Conservation (phyloP, 1,140 invertebrate species). For the Caerostris extrusa region DNA sequence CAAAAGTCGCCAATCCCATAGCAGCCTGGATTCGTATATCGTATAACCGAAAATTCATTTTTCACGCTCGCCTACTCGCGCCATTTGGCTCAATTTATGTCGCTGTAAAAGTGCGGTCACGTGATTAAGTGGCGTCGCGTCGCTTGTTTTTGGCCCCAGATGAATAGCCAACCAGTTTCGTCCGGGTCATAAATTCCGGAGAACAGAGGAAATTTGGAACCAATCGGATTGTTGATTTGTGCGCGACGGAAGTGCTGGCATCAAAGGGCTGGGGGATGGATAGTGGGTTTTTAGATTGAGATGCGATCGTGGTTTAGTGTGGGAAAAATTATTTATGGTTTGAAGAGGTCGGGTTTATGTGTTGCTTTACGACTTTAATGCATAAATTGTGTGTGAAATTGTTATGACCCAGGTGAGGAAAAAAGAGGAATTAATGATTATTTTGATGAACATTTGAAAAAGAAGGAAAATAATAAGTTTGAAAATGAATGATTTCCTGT, state of each 20-base stretch:
- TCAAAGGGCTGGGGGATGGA: not conserved
- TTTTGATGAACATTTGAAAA: too few species aligned
- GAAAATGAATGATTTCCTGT: too few species aligned
- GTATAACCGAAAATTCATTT: not conserved
- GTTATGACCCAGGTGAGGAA: too few species aligned
- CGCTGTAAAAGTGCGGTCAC: not conserved
- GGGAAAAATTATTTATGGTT: not conserved
- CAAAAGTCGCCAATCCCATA: not conserved
- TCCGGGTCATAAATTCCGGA: not conserved
- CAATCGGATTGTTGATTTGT: constrained; percentile 19
- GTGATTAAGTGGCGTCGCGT: not conserved
- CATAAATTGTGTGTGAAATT: too few species aligned
- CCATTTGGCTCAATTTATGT: constrained; percentile 18
- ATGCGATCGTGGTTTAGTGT: not conserved
- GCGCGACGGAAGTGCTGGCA: not conserved
- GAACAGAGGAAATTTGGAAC: not conserved
- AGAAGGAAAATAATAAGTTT: too few species aligned
- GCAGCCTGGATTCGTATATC: not conserved
- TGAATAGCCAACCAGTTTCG: constrained; percentile 16
- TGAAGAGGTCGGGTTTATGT: too few species aligned
- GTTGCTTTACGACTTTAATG: too few species aligned
- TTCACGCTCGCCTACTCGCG: not conserved
- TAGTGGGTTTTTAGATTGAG: not conserved
- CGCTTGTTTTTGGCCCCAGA: constrained; percentile 20
- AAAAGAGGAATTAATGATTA: too few species aligned